Evolutionary conservation across 2,797 vertebrate species (phyloP).

Genomic region (Fistularia tabacaria): DNA sequence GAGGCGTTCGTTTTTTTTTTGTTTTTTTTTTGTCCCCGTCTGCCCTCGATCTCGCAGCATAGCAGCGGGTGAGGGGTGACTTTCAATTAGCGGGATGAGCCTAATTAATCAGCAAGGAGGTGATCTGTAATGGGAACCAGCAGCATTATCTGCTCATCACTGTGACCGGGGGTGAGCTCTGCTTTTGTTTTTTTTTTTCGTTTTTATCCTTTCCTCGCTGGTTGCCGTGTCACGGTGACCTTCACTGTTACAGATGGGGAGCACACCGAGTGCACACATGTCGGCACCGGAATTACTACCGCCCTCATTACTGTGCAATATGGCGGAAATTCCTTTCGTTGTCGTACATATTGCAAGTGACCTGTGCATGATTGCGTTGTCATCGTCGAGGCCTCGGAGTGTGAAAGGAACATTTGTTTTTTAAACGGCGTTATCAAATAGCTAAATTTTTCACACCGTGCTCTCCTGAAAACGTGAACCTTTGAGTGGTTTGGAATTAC

Average conservation of each 20-base stretch:
- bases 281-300: constrained; percentile 43
- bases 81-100: constrained; percentile 15
- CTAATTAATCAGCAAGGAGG: constrained; percentile 51
- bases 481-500: too few species aligned
- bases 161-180: constrained; percentile 45
- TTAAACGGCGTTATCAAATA: constrained; percentile 3
- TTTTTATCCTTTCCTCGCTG: constrained; percentile 8
- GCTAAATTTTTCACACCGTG: not conserved
- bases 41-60: constrained; percentile 41
- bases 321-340: constrained; percentile 33
- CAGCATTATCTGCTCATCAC: constrained; percentile 34
- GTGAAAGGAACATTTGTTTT: constrained; percentile 13
- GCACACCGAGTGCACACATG: constrained; percentile 30
- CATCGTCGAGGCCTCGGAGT: constrained; percentile 19
- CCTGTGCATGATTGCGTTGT: constrained; percentile 29
- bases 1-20: constrained; percentile 31
- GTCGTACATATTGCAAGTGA: constrained; percentile 51
- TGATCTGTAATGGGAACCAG: constrained; percentile 62
- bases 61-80: constrained; percentile 21
- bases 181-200: too few species aligned
- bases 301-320: constrained; percentile 60
- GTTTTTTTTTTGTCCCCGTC: constrained; percentile 9
- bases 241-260: constrained; percentile 55
- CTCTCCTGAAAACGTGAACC: not conserved
- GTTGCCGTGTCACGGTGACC: constrained; percentile 47